These are phyloP conservation scores for Corythucha ciliata DNA, from an alignment of 2,888 invertebrate species.

Conservation along the genomic window DNA sequence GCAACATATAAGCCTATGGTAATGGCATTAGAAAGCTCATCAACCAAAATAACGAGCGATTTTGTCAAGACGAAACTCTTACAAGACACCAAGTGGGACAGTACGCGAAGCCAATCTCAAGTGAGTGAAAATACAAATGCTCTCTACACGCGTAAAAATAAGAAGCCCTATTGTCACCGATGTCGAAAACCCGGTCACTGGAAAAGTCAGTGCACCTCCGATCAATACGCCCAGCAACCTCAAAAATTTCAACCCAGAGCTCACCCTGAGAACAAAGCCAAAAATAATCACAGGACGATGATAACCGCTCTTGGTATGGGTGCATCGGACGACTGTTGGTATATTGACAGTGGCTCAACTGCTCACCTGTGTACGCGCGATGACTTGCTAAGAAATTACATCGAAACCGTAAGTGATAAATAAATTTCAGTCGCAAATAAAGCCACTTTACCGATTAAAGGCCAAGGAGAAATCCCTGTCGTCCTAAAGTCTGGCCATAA, in stretches of 20 bases:
- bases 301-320: not conserved
- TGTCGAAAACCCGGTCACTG: not conserved
- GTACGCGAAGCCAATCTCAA: too few species aligned
- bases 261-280: not conserved
- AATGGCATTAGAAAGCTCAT: slow-evolving; percentile 13
- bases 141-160: too few species aligned
- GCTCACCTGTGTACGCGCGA: too few species aligned
- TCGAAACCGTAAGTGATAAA: not conserved
- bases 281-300: not conserved
- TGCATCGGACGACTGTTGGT: not conserved
- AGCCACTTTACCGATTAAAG: too few species aligned
- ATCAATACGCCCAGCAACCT: slow-evolving; percentile 5
- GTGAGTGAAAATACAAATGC: too few species aligned
- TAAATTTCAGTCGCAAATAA: slow-evolving; percentile 6
- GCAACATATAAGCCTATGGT: not conserved
- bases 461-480: too few species aligned
- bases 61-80: slow-evolving; percentile 6
- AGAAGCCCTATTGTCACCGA: slow-evolving; percentile 9
- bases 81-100: slow-evolving; percentile 10
- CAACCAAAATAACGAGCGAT: not conserved
- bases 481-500: too few species aligned
- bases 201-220: slow-evolving; percentile 7
- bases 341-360: not conserved
- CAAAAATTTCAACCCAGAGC: too few species aligned
- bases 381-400: not conserved